A percentile compares a stretch with the other conserved stretches of the same genome.
Evolutionary conservation across 2,797 vertebrate genomes (phyloP).

Genomic region (Sebastes diaconus): DNA sequence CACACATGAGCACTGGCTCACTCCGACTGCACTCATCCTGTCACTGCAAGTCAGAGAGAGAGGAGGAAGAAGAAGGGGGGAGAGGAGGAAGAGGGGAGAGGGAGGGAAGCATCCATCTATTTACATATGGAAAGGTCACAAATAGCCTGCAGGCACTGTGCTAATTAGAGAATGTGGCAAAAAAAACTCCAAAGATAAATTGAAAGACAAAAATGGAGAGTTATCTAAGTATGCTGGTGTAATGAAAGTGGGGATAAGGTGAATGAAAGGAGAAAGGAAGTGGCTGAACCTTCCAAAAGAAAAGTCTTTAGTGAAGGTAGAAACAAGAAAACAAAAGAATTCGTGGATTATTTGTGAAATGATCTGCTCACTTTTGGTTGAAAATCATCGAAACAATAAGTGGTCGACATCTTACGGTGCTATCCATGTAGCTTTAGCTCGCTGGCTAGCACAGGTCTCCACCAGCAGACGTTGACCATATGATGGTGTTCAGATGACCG

Average conservation of each 20-base stretch:
- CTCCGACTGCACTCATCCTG: constrained; percentile 69
- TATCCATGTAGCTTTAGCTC: not conserved
- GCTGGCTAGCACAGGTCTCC: constrained; percentile 61
- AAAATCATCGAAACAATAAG: not conserved
- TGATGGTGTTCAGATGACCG: constrained; percentile 91
- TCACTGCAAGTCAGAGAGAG: constrained; percentile 67
- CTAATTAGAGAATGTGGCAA: constrained; percentile 83
- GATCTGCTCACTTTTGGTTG: fast-evolving
- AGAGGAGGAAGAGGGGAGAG: constrained; percentile 48
- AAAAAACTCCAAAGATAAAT: constrained; percentile 76
- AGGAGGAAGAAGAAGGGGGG: constrained; percentile 8
- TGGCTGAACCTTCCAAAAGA: not conserved
- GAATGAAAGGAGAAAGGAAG: constrained; percentile 70
- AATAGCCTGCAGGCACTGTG: constrained; percentile 85
- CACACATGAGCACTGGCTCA: constrained; percentile 68
- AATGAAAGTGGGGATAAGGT: constrained; percentile 68
- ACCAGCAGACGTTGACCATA: constrained; percentile 87
- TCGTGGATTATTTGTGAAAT: fast-evolving
- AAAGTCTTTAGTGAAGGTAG: not conserved
- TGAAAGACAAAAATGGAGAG: constrained; percentile 72
- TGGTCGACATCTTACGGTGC: fast-evolving
- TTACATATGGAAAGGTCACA: constrained; percentile 87
- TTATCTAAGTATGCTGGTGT: constrained; percentile 66
- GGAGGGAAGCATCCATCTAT: constrained; percentile 74
- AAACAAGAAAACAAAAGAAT: constrained; percentile 12